Base-by-base conservation (phyloP, 2,888 invertebrate genomes). In the Ichneumon xanthorius region DNA sequence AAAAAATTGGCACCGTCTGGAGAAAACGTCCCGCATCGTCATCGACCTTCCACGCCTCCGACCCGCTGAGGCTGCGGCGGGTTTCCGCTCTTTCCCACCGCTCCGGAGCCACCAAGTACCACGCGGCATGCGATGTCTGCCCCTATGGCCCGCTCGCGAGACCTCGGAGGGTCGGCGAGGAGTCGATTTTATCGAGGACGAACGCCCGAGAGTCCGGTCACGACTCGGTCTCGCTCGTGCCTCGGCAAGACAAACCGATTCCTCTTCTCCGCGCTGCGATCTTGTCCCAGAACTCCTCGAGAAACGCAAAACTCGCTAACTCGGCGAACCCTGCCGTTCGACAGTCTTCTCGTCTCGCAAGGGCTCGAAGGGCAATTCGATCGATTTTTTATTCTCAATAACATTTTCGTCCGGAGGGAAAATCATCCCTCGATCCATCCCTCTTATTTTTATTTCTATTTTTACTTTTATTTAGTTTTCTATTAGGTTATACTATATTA, bases 161-260 rank as follows among this genome's bases (percentile, higher is more conserved):
- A 65, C 65, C 75, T 33, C 65, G 19, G 45, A 76, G 63, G 75
- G 40, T 65, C 75, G 65, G 22, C 65, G 33, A 30, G 65, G 65
- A 63, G 65, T 65, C 80, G 85, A 85, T 85, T 82, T 85, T 82
- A 85, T 85, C 85, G 82, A 85, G 82, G 82, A 85, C 82, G 82
- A 82, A 82, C 82, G 79, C 79, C 45, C 45, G 16, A 48, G 76
- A 80, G 58, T 80, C 70, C 82, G 82, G 85, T 85, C 85, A 85
- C 85, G 85, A 85, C 85, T 68, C 58, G 55, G 50, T 71, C 81
- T 81, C 81, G 50, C 72, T 77, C 58, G 40, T 33, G 67, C 33
- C 53, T 55, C 70, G 72, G 45, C 50, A n/a, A 71, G 50, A 79
- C 71, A 40, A 82, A 72, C 45, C 71, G 65, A 79, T 75, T 78